Evolutionary conservation across 2,888 invertebrate genomes (phyloP).

Genomic region (Xestia rhomboidea): DNA sequence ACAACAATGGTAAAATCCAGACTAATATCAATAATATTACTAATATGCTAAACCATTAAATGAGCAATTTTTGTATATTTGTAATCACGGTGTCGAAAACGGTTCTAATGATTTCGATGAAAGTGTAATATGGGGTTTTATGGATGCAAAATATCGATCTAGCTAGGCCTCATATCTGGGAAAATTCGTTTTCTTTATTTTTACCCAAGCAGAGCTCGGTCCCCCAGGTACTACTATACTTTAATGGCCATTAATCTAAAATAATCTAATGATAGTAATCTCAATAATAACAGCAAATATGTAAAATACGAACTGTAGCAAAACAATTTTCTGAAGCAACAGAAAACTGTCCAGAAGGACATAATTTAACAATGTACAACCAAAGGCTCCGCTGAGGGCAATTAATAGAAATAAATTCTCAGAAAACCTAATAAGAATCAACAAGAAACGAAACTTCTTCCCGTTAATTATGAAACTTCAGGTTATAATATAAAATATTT

Average conservation of each 20-base stretch:
- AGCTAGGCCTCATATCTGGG: no score
- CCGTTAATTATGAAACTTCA: conserved; percentile 65
- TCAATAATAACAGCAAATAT: not conserved
- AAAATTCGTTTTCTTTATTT: no score
- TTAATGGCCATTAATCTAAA: not conserved
- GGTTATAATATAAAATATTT: not conserved
- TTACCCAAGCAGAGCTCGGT: no score
- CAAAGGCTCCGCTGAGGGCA: conserved; percentile 18
- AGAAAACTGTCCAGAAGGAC: conserved; percentile 11
- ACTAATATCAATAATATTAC: no score
- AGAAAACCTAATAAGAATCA: conserved; percentile 63
- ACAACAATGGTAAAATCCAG: not conserved
- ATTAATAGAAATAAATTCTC: conserved; percentile 31
- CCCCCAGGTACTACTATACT: no score
- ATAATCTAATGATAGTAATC: no score
- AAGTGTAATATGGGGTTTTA: no score
- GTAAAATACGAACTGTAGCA: not conserved
- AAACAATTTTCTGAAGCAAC: not conserved
- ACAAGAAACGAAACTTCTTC: conserved; percentile 41
- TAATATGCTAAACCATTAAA: no score
- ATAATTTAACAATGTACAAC: conserved; percentile 12
- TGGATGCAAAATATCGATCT: no score
- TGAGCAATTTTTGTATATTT: no score
- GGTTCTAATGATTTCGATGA: no score
- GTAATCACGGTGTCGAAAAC: no score